These are phyloP conservation scores for Drosophila tropicalis DNA, from an alignment of 1,140 invertebrate species.

Conservation along the genomic window DNA sequence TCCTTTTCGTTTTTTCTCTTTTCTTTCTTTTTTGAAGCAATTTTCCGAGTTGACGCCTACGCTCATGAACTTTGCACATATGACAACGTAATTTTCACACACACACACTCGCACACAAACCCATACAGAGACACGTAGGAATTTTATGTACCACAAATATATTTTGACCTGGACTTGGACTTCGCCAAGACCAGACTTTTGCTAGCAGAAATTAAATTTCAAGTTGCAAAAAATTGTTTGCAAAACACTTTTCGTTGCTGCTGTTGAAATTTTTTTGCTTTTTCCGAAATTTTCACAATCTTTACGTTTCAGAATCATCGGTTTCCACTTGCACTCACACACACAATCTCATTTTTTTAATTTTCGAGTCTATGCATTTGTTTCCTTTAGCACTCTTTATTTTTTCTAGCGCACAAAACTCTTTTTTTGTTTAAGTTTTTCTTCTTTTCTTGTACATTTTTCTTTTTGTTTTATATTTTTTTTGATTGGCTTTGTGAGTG, in stretches of 20 bases:
- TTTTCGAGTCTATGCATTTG: conserved; percentile 12
- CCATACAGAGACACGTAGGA: conserved; percentile 37
- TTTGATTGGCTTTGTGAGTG: conserved; percentile 14
- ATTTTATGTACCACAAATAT: conserved; percentile 80
- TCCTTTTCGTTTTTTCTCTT: no score
- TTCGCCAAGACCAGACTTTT: conserved; percentile 52
- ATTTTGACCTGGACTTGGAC: conserved; percentile 41
- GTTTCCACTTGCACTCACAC: conserved; percentile 26
- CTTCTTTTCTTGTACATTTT: conserved; percentile 57
- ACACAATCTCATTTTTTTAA: conserved; percentile 2
- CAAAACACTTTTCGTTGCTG: conserved; percentile 53
- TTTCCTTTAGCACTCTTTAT: conserved; percentile 1
- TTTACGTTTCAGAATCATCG: conserved; percentile 21
- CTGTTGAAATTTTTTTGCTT: conserved; percentile 3
- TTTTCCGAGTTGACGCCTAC: conserved; percentile 27
- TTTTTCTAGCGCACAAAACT: conserved; percentile 31
- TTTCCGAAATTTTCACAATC: conserved; percentile 24
- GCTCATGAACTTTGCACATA: conserved; percentile 72
- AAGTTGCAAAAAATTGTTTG: conserved; percentile 58
- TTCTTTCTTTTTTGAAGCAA: conserved; percentile 1
- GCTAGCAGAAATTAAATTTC: conserved; percentile 24
- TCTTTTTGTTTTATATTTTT: conserved; percentile 31
- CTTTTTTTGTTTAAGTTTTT: conserved; percentile 49
- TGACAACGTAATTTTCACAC: conserved; percentile 76
- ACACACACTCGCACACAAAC: conserved; percentile 40